Conservation (phyloP, 2,888 invertebrate species). For the Linnaemya vulpina region DNA sequence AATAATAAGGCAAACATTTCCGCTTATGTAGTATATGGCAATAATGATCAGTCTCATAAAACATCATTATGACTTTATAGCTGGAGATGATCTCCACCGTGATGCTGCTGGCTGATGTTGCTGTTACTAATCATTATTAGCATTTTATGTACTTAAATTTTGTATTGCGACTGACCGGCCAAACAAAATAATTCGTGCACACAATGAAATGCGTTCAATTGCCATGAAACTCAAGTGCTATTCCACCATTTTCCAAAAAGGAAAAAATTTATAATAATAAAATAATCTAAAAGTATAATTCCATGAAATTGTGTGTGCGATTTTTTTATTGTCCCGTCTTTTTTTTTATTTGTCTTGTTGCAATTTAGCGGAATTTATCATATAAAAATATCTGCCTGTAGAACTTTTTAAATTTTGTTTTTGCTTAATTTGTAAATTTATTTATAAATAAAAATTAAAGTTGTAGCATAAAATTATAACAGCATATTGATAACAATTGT, state of each 20-base stretch:
- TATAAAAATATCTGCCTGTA: constrained; percentile 7
- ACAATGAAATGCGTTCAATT: constrained; percentile 58
- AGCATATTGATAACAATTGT: constrained; percentile 38
- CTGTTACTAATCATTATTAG: constrained; percentile 53
- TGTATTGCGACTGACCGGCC: constrained; percentile 28
- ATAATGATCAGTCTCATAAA: constrained; percentile 51
- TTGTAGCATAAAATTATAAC: constrained; percentile 25
- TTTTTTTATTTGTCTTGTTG: constrained; percentile 3
- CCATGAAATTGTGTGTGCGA: constrained; percentile 47
- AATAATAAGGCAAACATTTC: constrained; percentile 47
- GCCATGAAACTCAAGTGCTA: constrained; percentile 44
- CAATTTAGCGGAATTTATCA: constrained; percentile 48
- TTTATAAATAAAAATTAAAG: constrained; percentile 14
- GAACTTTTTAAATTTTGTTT: constrained; percentile 12
- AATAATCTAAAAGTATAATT: constrained; percentile 26
- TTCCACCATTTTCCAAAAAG: constrained; percentile 23
- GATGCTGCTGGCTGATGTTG: constrained; percentile 16
- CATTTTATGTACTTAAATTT: constrained; percentile 47
- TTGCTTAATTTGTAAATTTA: constrained; percentile 40
- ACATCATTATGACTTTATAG: constrained; percentile 29
- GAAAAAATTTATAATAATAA: background rate
- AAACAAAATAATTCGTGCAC: constrained; percentile 6
- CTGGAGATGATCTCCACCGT: background rate
- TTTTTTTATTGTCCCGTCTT: constrained; percentile 20
- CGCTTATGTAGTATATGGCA: constrained; percentile 24